A percentile compares a stretch with the other conserved stretches of the same genome.
These are phyloP conservation scores for Chironomus riparius DNA, from an alignment of 2,888 invertebrate species.

Conservation along the genomic window DNA sequence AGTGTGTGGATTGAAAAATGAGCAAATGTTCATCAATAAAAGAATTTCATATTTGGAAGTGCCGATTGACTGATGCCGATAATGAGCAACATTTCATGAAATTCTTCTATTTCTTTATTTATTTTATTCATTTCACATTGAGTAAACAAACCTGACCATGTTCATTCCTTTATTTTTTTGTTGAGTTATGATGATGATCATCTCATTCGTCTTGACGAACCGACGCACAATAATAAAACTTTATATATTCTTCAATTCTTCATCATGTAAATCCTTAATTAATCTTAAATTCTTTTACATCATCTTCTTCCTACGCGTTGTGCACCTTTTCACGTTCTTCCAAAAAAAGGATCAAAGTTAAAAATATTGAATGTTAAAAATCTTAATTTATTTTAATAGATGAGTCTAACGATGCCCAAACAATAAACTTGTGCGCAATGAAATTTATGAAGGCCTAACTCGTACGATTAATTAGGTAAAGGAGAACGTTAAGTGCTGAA, in stretches of 20 bases:
- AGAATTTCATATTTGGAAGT: background rate
- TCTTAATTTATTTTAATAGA: too few relatives aligned
- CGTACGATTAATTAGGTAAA: too few relatives aligned
- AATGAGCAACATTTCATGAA: background rate
- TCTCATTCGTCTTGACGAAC: background rate
- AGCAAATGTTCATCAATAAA: background rate
- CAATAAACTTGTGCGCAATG: too few relatives aligned
- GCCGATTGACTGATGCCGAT: constrained; percentile 4
- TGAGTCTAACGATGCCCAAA: too few relatives aligned
- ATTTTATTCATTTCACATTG: background rate
- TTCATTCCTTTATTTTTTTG: background rate
- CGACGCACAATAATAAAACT: background rate
- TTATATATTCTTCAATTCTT: background rate
- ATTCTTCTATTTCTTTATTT: background rate
- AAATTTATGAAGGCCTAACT: too few relatives aligned
- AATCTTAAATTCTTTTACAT: background rate
- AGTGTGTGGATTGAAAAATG: background rate
- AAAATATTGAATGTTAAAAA: too few relatives aligned
- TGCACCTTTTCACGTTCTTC: background rate
- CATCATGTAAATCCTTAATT: background rate
- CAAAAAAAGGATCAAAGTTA: background rate
- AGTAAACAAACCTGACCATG: background rate
- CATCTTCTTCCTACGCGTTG: background rate
- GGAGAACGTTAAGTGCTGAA: too few relatives aligned
- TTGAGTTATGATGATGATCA: background rate